These are phyloP conservation scores for Oreochromis mossambicus DNA, from an alignment of 2,797 vertebrate genomes.

Conservation along the genomic window DNA sequence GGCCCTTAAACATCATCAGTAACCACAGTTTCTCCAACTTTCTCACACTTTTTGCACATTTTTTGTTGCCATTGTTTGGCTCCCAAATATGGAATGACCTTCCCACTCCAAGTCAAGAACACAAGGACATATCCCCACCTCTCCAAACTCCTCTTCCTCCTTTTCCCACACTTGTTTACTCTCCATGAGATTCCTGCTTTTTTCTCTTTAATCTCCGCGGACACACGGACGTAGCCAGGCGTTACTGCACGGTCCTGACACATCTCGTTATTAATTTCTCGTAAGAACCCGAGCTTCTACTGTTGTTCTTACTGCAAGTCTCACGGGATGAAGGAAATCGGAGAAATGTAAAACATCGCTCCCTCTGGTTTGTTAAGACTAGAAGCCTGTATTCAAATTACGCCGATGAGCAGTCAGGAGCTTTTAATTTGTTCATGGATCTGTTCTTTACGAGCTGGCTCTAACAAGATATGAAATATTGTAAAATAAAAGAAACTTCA, in stretches of 20 bases:
- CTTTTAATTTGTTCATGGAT: conserved; percentile 6
- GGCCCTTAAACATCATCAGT: background rate
- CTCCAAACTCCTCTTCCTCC: background rate
- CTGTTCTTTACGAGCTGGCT: background rate
- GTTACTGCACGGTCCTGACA: conserved; percentile 8
- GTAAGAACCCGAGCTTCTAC: background rate
- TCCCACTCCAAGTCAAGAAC: background rate
- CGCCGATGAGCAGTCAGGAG: background rate
- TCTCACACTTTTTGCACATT: conserved; percentile 28
- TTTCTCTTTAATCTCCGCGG: background rate
- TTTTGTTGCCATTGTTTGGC: background rate
- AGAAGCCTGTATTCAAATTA: conserved; percentile 11
- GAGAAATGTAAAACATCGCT: conserved; percentile 7
- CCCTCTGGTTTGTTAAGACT: conserved; percentile 1
- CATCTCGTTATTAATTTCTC: conserved; percentile 5
- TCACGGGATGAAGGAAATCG: background rate
- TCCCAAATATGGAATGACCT: conserved; percentile 2
- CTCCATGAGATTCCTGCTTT: background rate
- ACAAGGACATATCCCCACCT: background rate
- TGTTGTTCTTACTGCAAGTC: background rate
- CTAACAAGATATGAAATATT: background rate
- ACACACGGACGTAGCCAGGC: conserved; percentile 17
- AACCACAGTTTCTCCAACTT: background rate
- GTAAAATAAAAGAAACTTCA: background rate
- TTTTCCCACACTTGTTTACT: background rate